These are phyloP conservation scores for Seriola rivoliana DNA, from an alignment of 2,113 vertebrate genomes.

Conservation along the genomic window DNA sequence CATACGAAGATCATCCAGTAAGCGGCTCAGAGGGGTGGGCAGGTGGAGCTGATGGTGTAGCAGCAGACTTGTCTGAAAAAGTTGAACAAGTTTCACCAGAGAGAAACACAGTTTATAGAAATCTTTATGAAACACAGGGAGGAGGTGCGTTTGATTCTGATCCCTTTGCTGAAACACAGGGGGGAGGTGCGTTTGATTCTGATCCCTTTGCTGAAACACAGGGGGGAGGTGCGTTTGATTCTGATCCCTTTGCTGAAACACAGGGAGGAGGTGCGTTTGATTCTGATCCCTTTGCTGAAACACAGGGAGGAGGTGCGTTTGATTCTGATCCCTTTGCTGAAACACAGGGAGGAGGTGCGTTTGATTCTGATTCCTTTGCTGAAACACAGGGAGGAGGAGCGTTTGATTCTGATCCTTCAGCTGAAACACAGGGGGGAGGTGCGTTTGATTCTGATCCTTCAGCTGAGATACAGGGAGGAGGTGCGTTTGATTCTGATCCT, in stretches of 20 bases:
- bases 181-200: conserved; percentile 15
- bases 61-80: conserved; percentile 25
- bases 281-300: not conserved
- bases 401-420: accelerated
- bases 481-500: not conserved
- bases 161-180: conserved; percentile 3
- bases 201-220: conserved; percentile 7
- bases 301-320: not conserved
- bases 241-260: not conserved
- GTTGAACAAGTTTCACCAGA: not conserved
- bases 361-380: not conserved
- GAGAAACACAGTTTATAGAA: not conserved
- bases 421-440: not conserved
- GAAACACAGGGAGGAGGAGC: not conserved
- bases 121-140: not conserved
- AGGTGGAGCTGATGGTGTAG: not conserved
- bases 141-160: conserved; percentile 23
- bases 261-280: conserved; percentile 11
- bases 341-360: not conserved
- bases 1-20: conserved; percentile 4
- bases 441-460: accelerated
- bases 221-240: not conserved
- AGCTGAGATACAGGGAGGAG: not conserved
- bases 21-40: not conserved
- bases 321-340: not conserved